Conservation (phyloP, 2,888 invertebrate species). For the Melangyna quadrimaculata region DNA sequence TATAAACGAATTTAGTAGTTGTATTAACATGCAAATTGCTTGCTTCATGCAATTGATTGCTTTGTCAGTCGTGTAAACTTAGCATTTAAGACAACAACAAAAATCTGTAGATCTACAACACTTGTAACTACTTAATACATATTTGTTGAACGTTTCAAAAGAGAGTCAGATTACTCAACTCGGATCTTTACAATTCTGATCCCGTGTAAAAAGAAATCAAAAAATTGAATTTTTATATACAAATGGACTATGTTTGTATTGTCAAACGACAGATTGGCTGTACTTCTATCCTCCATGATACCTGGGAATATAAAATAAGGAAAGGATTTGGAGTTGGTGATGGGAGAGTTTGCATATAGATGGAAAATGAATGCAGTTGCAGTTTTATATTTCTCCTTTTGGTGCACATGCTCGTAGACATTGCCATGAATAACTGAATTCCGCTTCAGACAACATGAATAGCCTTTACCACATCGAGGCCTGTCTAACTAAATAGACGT, state of each 20-base stretch:
- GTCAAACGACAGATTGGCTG: neutral
- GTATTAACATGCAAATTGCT: too few relatives aligned
- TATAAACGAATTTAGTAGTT: too few relatives aligned
- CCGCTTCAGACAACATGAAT: conserved; percentile 49
- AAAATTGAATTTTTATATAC: neutral
- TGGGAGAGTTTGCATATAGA: conserved; percentile 10
- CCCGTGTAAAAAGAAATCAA: too few relatives aligned
- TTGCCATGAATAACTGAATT: conserved; percentile 60
- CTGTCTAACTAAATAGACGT: neutral
- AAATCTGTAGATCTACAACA: too few relatives aligned
- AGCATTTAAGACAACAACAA: too few relatives aligned
- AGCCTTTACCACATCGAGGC: neutral
- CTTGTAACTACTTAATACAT: too few relatives aligned
- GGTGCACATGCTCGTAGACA: conserved; percentile 50
- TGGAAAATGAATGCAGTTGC: conserved; percentile 60
- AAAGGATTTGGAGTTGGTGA: neutral
- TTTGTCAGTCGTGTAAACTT: too few relatives aligned
- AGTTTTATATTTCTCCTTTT: conserved; percentile 45
- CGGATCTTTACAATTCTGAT: too few relatives aligned
- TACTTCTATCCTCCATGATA: neutral
- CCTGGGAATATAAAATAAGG: neutral
- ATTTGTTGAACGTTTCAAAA: too few relatives aligned
- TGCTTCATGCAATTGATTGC: too few relatives aligned
- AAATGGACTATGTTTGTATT: neutral
- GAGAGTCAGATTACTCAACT: too few relatives aligned